Base-by-base conservation (phyloP, 2,797 vertebrate genomes). In the Pangasius krempfi region DNA sequence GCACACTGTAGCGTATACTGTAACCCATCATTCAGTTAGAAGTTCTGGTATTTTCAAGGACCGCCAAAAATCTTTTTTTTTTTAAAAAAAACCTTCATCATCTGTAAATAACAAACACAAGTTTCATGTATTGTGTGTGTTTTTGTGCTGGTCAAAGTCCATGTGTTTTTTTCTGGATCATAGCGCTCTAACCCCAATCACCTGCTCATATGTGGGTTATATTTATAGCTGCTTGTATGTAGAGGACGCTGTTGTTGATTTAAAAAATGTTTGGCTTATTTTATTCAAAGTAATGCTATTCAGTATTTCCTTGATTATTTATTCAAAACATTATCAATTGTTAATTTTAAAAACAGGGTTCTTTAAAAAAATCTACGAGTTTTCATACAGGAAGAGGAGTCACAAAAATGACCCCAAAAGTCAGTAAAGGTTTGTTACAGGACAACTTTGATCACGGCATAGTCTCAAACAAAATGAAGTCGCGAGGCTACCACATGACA, bases 111-210 rank as follows among this genome's bases (percentile, higher is more conserved):
- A 40, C 56, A 82, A 62, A 64, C 58, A 44, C 79, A n/a, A 47
- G 25, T 27, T 62, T 14, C 25, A 44, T 8, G 22, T 16, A 25
- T 27, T 13, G 58, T n/a, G 56, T 9, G 54, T 5, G 5, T 81
- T 33, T 58, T 25, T 40, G 79, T 60, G 20, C 62, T 37, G 93
- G 86, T 92, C 92, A 54, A 90, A 89, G 70, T 86, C 75, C 83
- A 70, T 40, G n/a, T 52, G 3, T n/a, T n/a, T 66, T 44, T 68
- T 88, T 40, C 14, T 79, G 33, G 37, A 68, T 84, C 37, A 44
- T 2, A 1, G 78, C 20, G 5, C 79, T 40, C 22, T 88, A 91
- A 90, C 52, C 75, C 86, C 82, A 78, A 90, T 88, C 79, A 64
- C 40, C 6, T 79, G 90, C 84, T 10, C 72, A 47, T 14, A 18